phyloP scores from a whole-genome alignment of 2,797 vertebrate genomes.

The Spheniscus humboldti region DNA sequence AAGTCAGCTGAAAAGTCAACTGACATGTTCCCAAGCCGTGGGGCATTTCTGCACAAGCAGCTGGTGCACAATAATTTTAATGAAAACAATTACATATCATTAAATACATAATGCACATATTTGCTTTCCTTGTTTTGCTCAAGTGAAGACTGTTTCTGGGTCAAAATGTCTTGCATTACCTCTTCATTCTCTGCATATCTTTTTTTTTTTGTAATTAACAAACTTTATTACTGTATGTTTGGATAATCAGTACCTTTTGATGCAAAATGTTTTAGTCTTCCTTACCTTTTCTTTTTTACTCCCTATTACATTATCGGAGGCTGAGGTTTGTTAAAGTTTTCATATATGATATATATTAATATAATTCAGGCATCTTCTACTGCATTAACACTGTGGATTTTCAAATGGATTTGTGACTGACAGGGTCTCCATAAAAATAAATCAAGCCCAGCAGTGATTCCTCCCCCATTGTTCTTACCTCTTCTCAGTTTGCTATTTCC shows the following conservation, averaged over 20 bases:
- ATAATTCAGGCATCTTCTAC: neutral
- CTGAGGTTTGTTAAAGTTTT: neutral
- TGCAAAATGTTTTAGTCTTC: neutral
- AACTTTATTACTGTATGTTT: neutral
- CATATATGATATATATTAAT: neutral
- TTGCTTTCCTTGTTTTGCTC: neutral
- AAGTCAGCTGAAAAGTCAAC: neutral
- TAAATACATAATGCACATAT: neutral
- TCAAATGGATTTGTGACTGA: neutral
- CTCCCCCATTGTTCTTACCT: neutral
- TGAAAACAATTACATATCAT: neutral
- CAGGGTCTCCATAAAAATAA: neutral
- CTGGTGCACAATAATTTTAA: neutral
- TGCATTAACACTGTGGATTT: neutral
- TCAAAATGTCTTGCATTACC: neutral
- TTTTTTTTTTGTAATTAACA: neutral
- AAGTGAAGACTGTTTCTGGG: neutral
- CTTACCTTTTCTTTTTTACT: neutral
- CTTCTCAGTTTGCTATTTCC: neutral
- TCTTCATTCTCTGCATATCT: neutral
- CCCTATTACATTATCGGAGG: neutral
- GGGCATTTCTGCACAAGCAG: neutral
- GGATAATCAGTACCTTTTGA: neutral
- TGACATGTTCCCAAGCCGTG: neutral
- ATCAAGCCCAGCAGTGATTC: neutral